Percentiles rank a stretch among this genome's conserved stretches.
Conservation (phyloP, 1,140 invertebrate genomes). For the Papilio machaon region DNA sequence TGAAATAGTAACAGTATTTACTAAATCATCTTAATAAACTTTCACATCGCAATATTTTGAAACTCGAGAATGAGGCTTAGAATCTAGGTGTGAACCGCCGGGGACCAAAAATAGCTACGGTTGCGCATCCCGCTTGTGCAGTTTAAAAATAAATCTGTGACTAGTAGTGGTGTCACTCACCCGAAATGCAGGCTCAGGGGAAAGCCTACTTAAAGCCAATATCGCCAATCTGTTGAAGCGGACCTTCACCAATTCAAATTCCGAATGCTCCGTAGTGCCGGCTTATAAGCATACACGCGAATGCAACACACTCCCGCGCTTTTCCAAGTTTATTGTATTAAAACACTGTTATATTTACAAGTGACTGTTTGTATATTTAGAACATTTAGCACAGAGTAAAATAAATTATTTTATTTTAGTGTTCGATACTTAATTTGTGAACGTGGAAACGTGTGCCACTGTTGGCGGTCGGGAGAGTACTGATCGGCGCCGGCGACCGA, state of each 20-base stretch:
- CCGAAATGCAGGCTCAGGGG: conserved; percentile 57
- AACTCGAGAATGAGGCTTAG: conserved; percentile 70
- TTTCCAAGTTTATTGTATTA: conserved; percentile 47
- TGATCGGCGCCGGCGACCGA: conserved; percentile 63
- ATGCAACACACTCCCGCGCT: conserved; percentile 61
- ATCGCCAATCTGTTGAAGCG: conserved; percentile 54
- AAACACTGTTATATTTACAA: conserved; percentile 43
- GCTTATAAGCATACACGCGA: conserved; percentile 63
- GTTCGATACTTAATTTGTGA: conserved; percentile 53
- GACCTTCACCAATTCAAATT: conserved; percentile 72
- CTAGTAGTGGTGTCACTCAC: conserved; percentile 76
- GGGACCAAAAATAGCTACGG: conserved; percentile 75
- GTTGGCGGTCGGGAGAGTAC: conserved; percentile 68
- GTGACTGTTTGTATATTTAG: conserved; percentile 6
- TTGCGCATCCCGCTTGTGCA: conserved; percentile 61
- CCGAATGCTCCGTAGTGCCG: conserved; percentile 63
- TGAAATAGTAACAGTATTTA: conserved; percentile 17
- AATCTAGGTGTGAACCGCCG: conserved; percentile 65
- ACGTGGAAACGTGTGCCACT: conserved; percentile 60
- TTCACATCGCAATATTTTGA: conserved; percentile 55
- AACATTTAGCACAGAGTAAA: conserved; percentile 29
- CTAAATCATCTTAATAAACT: conserved; percentile 34
- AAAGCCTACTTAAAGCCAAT: conserved; percentile 59
- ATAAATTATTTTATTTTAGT: conserved; percentile 47
- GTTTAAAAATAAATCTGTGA: conserved; percentile 72